phyloP scores from a whole-genome alignment of 2,797 vertebrate species.

The Phoeniculus purpureus region DNA sequence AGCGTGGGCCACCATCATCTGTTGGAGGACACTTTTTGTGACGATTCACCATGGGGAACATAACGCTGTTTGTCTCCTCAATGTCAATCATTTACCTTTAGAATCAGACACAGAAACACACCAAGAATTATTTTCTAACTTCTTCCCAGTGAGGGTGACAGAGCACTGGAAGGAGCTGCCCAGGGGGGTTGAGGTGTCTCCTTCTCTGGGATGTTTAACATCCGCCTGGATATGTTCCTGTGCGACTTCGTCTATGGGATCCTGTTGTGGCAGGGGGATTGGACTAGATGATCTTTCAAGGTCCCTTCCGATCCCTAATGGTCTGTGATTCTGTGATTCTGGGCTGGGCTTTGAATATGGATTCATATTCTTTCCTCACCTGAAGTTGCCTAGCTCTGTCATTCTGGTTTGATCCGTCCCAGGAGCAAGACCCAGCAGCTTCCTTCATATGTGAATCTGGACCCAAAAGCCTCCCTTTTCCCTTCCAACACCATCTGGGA shows the following conservation, averaged over 20 bases:
- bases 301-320: no score
- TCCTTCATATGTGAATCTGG: slow-evolving; percentile 8
- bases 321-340: neutral
- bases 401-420: slow-evolving; percentile 31
- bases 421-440: slow-evolving; percentile 26
- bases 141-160: no score
- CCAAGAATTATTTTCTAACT: no score
- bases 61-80: neutral
- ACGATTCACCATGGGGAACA: fast-evolving
- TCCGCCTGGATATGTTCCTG: no score
- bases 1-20: neutral
- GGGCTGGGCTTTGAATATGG: neutral
- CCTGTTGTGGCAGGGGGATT: no score
- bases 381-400: slow-evolving; percentile 34
- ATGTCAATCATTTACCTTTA: neutral
- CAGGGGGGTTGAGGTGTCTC: no score
- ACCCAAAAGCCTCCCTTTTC: slow-evolving; percentile 22
- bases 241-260: no score
- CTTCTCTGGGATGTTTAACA: no score
- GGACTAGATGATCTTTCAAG: no score
- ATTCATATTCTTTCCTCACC: slow-evolving; percentile 3
- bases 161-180: no score
- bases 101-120: neutral
- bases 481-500: slow-evolving; percentile 50
- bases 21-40: neutral